Conservation (phyloP, 2,888 invertebrate species). For the Brachypterus glaber region DNA sequence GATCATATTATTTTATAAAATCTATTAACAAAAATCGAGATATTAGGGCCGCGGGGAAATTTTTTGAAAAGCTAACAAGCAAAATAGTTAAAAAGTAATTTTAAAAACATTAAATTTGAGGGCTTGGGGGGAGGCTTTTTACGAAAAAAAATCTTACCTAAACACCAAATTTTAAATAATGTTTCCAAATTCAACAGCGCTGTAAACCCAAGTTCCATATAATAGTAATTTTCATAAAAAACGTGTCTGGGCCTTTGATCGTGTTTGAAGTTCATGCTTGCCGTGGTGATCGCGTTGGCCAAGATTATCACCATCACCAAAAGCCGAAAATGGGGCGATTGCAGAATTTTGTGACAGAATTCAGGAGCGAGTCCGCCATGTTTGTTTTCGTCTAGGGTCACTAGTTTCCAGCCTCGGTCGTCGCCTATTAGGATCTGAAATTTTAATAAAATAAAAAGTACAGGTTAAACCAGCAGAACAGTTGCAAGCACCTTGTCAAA, state of each 20-base stretch:
- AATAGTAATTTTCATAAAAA: slow-evolving; percentile 87
- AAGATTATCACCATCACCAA: slow-evolving; percentile 90
- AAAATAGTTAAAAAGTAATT: no score
- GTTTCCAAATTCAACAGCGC: slow-evolving; percentile 90
- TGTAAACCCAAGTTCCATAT: slow-evolving; percentile 91
- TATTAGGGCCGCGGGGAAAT: no score
- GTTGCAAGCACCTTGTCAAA: no score
- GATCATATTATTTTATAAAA: no score
- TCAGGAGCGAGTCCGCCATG: slow-evolving; percentile 81
- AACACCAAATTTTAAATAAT: slow-evolving; percentile 93
- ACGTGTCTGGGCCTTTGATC: slow-evolving; percentile 73
- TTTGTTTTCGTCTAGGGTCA: slow-evolving; percentile 94
- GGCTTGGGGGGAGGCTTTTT: background rate
- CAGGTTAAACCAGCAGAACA: no score
- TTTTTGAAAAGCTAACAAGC: no score
- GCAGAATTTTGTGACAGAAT: slow-evolving; percentile 72
- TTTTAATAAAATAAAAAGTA: no score
- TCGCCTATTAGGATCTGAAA: slow-evolving; percentile 78
- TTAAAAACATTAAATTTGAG: no score
- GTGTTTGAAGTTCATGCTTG: slow-evolving; percentile 90
- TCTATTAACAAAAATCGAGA: no score
- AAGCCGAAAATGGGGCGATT: slow-evolving; percentile 86
- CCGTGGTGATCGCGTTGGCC: slow-evolving; percentile 91
- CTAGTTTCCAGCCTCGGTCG: slow-evolving; percentile 90
- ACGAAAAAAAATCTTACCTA: slow-evolving; percentile 60